These are phyloP conservation scores for Syrrhaptes paradoxus DNA, from an alignment of 2,113 vertebrate species.

Conservation along the genomic window DNA sequence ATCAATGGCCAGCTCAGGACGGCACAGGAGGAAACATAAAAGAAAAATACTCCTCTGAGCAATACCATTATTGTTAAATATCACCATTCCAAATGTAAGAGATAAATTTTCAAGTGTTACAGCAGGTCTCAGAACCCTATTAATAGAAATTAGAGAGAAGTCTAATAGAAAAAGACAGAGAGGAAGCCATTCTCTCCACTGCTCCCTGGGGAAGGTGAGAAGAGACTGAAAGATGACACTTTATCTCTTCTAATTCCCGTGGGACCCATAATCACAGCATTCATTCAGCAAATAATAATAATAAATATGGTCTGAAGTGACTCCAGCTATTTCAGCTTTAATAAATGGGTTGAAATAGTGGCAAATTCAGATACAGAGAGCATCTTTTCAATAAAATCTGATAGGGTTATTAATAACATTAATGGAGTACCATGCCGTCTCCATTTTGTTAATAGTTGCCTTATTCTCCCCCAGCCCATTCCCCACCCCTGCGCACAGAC, in stretches of 20 bases:
- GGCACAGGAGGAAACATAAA: background rate
- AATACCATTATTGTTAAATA: constrained; percentile 71
- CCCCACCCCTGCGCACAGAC: background rate
- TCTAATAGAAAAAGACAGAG: constrained; percentile 59
- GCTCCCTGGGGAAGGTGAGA: constrained; percentile 53
- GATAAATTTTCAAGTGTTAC: constrained; percentile 68
- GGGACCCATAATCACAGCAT: constrained; percentile 71
- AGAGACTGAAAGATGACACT: constrained; percentile 61
- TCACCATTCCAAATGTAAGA: constrained; percentile 56
- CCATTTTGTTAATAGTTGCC: constrained; percentile 64
- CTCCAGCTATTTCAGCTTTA: constrained; percentile 80
- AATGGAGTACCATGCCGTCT: constrained; percentile 71
- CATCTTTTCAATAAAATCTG: constrained; percentile 84
- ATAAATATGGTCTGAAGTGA: constrained; percentile 81
- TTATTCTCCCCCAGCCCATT: constrained; percentile 27
- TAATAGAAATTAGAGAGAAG: constrained; percentile 66
- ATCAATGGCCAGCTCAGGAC: constrained; percentile 8
- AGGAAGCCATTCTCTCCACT: constrained; percentile 48
- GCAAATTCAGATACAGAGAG: constrained; percentile 79
- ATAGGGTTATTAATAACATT: constrained; percentile 85
- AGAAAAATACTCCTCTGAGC: constrained; percentile 29
- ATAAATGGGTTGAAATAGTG: constrained; percentile 80
- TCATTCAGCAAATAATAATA: constrained; percentile 79
- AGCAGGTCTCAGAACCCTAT: constrained; percentile 59
- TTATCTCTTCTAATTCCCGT: constrained; percentile 48